Evolutionary conservation across 2,113 vertebrate species (phyloP), one percentile per base, ranked within the genome.

Genomic region (Hemibagrus wyckioides): DNA sequence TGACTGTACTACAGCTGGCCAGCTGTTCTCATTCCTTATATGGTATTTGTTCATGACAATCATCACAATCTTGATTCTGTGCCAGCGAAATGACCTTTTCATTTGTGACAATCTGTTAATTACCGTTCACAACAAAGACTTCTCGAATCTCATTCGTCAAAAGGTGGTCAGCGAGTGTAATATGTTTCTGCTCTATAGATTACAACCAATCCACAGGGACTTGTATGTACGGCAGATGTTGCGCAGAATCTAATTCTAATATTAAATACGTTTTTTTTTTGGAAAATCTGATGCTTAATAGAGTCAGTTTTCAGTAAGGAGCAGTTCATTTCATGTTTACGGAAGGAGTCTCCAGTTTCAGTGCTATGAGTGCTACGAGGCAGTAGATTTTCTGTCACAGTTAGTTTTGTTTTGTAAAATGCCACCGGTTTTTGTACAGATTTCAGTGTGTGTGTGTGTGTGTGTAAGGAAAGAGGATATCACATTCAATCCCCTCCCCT

Each of bases 391-490:
- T 28, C 59, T 10, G 59, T 25, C 8, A n/a, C 28, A n/a, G n/a
- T n/a, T n/a, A n/a, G n/a, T n/a, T n/a, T n/a, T n/a, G n/a, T n/a
- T n/a, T n/a, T n/a, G n/a, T n/a, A n/a, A n/a, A n/a, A n/a, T n/a
- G n/a, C n/a, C n/a, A n/a, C n/a, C n/a, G n/a, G n/a, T n/a, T n/a
- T n/a, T n/a, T n/a, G n/a, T n/a, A n/a, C 59, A 83, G 7, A 65
- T 83, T 65, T 67, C 28, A 67, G 17, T 3, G 81, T 50, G 8
- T 41, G 2, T 69, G 14, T 30, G 44, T 8, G 39, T 3, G 81
- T 50, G 8, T 56, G 1, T 69, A 7, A 41, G 36, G 2, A 39
- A 33, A 87, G n/a, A 87, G 30, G 44, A 77, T 76, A 87, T 87
- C 63, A 48, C 63, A 71, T 81, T 82, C 52, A 71, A 77, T 82